Evolutionary conservation across 2,888 invertebrate genomes (phyloP), one percentile per base, ranked within the genome.

Genomic region (Orchesellides sinensis): DNA sequence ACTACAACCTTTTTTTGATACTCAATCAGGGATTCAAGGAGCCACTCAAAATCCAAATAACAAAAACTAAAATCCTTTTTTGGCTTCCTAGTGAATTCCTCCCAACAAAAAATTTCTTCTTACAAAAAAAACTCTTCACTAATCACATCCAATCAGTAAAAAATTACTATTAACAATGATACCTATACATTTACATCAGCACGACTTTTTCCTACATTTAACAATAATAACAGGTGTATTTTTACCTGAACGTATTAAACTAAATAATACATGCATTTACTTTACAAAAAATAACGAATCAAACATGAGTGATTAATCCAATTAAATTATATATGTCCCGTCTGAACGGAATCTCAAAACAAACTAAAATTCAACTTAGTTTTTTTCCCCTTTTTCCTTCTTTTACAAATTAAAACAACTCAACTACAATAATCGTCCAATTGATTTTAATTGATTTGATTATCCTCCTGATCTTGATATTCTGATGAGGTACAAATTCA

Each of bases 401-500:
- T n/a, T n/a, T n/a, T n/a, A n/a, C 61, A 72, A 72, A 73, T 66
- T 81, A 81, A 80, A 75, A 61, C 56, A 65, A 69, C 68, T 74
- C 63, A 68, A 69, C 72, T 47, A 70, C 75, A 77, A 81, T 65
- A 61, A 79, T n/a, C n/a, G 68, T 78, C 78, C 83, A 79, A 73
- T 73, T 79, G 59, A 79, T 73, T 54, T 66, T 17, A 66, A 66
- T n/a, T 63, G 56, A 17, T n/a, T 32, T 78, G 70, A 72, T 59
- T 27, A 56, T 72, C 83, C 70, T 75, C 83, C 72, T 79, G 83
- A 79, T 84, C 83, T 79, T 79, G 79, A 83, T 84, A 47, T 59
- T 84, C 83, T 73, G 84, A 84, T 78, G 66, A 83, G 83, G 83
- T 75, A 77, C 84, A 83, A 83, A 84, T 84, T 84, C 84, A 84